phyloP scores from a whole-genome alignment of 2,797 vertebrate species.

The Passerculus sandwichensis region DNA sequence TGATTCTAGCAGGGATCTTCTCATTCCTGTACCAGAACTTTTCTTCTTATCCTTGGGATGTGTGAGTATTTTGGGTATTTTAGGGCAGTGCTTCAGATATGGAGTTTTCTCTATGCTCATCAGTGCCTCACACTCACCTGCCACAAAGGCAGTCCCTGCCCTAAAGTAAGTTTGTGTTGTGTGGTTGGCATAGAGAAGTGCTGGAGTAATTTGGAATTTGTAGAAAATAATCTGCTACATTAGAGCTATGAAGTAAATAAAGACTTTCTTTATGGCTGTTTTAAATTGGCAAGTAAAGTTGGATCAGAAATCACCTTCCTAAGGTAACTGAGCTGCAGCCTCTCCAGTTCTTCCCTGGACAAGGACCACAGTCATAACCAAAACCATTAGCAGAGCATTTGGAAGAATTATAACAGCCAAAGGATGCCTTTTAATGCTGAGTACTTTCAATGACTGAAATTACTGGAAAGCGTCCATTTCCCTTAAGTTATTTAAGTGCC shows the following conservation, averaged over 20 bases:
- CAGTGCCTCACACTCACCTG: not conserved
- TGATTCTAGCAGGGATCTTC: not conserved
- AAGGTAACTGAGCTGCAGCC: not conserved
- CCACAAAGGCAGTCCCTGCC: not conserved
- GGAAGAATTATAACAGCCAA: slow-evolving; percentile 45
- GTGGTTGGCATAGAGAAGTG: not conserved
- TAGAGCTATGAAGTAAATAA: not conserved
- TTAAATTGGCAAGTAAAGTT: not conserved
- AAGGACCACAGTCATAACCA: not conserved
- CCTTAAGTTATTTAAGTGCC: slow-evolving; percentile 42
- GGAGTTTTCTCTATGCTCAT: not conserved
- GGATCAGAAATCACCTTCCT: not conserved
- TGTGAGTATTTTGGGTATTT: not conserved
- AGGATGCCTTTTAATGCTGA: slow-evolving; percentile 28
- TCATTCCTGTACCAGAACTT: not conserved
- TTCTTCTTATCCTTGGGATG: not conserved
- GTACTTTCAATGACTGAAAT: slow-evolving; percentile 49
- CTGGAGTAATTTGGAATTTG: not conserved
- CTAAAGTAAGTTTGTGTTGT: not conserved
- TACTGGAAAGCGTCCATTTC: slow-evolving; percentile 43
- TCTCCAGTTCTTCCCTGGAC: not conserved
- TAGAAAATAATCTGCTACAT: not conserved
- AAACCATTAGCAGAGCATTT: slow-evolving; percentile 34
- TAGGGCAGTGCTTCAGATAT: rapidly evolving
- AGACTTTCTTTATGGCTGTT: not conserved